phyloP scores from a whole-genome alignment of 2,888 invertebrate species.

The Cabera pusaria region DNA sequence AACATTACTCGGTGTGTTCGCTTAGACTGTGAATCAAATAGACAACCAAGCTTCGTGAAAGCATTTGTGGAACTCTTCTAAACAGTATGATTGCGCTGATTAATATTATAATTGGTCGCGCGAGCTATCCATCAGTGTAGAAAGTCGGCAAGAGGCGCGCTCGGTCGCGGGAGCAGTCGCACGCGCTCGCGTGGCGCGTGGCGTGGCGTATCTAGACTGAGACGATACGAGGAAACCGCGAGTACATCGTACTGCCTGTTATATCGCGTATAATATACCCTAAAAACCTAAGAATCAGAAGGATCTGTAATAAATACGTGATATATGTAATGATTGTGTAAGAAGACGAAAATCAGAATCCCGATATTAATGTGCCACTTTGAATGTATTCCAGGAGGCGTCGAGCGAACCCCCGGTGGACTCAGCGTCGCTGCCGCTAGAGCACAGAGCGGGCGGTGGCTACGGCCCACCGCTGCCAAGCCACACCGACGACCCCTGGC shows the following conservation, averaged over 20 bases:
- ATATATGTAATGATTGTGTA: background rate
- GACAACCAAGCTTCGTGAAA: slow-evolving; percentile 50
- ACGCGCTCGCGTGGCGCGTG: slow-evolving; percentile 62
- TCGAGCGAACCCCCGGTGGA: slow-evolving; percentile 91
- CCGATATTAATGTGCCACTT: background rate
- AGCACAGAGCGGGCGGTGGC: slow-evolving; percentile 91
- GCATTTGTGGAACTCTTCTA: slow-evolving; percentile 67
- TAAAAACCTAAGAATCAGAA: no score
- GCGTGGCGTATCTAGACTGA: slow-evolving; percentile 70
- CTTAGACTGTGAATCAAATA: slow-evolving; percentile 18
- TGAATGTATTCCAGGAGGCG: slow-evolving; percentile 85
- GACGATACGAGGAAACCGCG: slow-evolving; percentile 59
- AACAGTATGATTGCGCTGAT: slow-evolving; percentile 75
- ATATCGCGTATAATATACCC: no score
- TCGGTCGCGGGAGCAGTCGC: slow-evolving; percentile 38
- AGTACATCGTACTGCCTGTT: slow-evolving; percentile 40
- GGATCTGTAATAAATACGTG: no score
- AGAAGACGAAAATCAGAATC: no score
- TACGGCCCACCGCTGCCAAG: slow-evolving; percentile 87
- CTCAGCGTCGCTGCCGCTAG: slow-evolving; percentile 91
- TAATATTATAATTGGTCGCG: slow-evolving; percentile 80
- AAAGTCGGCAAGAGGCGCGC: slow-evolving; percentile 77
- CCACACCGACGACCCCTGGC: slow-evolving; percentile 93
- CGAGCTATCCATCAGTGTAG: slow-evolving; percentile 79
- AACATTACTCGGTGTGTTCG: slow-evolving; percentile 14